These are phyloP conservation scores for Lepidochrysops patricia DNA, from an alignment of 2,888 invertebrate genomes.

Conservation along the genomic window DNA sequence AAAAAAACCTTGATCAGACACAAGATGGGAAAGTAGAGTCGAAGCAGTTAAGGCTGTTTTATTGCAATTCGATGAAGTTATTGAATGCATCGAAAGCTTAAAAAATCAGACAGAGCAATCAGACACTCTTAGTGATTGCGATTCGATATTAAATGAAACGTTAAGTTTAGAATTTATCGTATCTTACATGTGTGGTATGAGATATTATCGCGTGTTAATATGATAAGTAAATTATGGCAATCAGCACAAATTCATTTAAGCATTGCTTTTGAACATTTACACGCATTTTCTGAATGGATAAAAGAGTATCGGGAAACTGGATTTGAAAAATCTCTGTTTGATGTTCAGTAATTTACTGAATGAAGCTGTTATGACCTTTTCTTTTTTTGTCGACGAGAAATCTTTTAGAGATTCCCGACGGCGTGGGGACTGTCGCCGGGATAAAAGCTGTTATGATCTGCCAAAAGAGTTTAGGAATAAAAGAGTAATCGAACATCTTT, in stretches of 20 bases:
- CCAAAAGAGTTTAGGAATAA: conserved; percentile 19
- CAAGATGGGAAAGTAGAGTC: conserved; percentile 18
- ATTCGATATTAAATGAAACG: conserved; percentile 18
- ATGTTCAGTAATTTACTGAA: conserved; percentile 19
- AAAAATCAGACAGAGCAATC: conserved; percentile 20
- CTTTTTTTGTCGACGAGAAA: too few species aligned
- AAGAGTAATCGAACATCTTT: too few species aligned
- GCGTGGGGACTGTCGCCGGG: too few species aligned
- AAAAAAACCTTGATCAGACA: conserved; percentile 10
- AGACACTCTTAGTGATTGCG: conserved; percentile 16
- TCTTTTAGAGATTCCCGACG: too few species aligned
- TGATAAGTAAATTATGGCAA: conserved; percentile 16
- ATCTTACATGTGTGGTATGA: conserved; percentile 16
- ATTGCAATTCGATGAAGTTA: conserved; percentile 20
- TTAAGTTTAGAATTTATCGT: conserved; percentile 16
- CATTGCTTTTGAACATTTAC: conserved; percentile 17
- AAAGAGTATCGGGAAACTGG: conserved; percentile 15
- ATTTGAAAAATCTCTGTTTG: conserved; percentile 19
- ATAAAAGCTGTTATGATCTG: conserved; percentile 19
- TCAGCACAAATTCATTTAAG: conserved; percentile 16
- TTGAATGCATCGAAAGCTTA: conserved; percentile 21
- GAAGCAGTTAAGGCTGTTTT: conserved; percentile 18
- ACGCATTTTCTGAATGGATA: conserved; percentile 18
- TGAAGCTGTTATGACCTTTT: conserved; percentile 19
- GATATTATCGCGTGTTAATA: conserved; percentile 12